Evolutionary conservation across 2,888 invertebrate species (phyloP).

Genomic region (Pandemis corylana): DNA sequence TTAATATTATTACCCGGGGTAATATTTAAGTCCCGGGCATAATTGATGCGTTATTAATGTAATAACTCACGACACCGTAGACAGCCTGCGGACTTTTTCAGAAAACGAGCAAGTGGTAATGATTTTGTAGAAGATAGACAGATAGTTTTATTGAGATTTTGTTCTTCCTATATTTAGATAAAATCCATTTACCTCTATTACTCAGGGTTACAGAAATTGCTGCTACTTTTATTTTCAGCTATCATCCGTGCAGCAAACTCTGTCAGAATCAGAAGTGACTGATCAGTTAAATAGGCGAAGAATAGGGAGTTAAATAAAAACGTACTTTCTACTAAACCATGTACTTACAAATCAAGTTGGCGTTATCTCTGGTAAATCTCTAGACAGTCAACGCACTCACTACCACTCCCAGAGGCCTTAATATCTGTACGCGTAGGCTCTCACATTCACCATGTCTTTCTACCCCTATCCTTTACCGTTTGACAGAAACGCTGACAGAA

Average conservation of each 20-base stretch:
- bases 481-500: too few relatives aligned
- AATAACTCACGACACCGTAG: background rate
- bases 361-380: background rate
- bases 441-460: too few relatives aligned
- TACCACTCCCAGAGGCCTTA: slow-evolving; percentile 1
- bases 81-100: background rate
- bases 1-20: slow-evolving; percentile 2
- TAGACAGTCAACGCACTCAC: background rate
- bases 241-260: too few relatives aligned
- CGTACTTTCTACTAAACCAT: background rate
- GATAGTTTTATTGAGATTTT: background rate
- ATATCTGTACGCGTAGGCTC: too few relatives aligned
- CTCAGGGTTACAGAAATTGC: too few relatives aligned
- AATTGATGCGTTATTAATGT: slow-evolving; percentile 4
- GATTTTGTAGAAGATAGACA: background rate
- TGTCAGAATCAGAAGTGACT: too few relatives aligned
- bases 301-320: background rate
- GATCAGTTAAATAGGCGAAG: too few relatives aligned
- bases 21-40: slow-evolving; percentile 8
- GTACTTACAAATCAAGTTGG: background rate
- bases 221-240: too few relatives aligned
- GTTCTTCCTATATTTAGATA: too few relatives aligned
- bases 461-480: too few relatives aligned
- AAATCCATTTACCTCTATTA: too few relatives aligned
- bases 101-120: background rate